A percentile compares a stretch with the other conserved stretches of the same genome.
Evolutionary conservation across 1,140 invertebrate genomes (phyloP).

Genomic region (Zaprionus camerounensis): DNA sequence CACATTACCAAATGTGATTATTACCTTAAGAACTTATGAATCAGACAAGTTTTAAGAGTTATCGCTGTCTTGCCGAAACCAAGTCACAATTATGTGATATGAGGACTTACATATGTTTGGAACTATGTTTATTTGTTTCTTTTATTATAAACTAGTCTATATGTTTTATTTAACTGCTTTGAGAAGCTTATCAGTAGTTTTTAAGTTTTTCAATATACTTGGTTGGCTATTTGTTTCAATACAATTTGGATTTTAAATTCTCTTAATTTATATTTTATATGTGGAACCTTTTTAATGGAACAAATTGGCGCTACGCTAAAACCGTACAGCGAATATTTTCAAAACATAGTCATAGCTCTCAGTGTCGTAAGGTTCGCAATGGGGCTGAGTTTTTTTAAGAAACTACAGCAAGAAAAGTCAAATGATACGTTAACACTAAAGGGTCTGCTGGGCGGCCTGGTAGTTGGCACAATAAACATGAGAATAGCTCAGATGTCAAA

Average conservation of each 20-base stretch:
- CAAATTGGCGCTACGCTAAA: not conserved
- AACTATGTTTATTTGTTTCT: not conserved
- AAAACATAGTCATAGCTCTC: not conserved
- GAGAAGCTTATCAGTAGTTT: slow-evolving; percentile 1
- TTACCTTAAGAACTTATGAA: slow-evolving; percentile 1
- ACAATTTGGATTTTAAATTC: not conserved
- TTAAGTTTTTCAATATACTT: not conserved
- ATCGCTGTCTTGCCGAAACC: not conserved
- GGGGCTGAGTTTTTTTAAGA: not conserved
- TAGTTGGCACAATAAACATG: not conserved
- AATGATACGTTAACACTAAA: not conserved
- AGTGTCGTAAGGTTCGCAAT: not conserved
- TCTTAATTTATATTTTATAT: not conserved
- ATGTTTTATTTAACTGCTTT: not conserved
- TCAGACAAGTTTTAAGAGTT: not conserved
- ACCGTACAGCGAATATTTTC: not conserved
- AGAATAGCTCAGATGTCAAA: not conserved
- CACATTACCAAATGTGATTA: slow-evolving; percentile 40
- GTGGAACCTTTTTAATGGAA: not conserved
- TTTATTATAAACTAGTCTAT: not conserved
- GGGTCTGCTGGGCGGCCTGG: not conserved
- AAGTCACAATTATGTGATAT: not conserved
- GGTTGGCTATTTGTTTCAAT: not conserved
- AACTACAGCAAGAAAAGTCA: not conserved
- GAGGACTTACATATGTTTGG: not conserved